Evolutionary conservation across 2,888 invertebrate species (phyloP), one percentile per base, ranked within the genome.

Genomic region (Torymus tubicola): DNA sequence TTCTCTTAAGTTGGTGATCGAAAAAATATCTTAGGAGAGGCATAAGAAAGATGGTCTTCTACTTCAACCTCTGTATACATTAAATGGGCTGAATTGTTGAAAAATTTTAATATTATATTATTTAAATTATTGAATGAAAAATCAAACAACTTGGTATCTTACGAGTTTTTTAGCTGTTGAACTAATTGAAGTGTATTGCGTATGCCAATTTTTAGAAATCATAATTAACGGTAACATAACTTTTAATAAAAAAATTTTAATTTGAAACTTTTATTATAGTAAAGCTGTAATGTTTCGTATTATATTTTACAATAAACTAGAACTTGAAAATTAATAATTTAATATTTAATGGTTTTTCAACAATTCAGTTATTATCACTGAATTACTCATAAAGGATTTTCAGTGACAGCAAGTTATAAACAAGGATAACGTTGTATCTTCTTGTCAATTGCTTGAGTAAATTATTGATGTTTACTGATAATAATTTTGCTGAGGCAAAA

Each of bases 71-170:
- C 60, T 71, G 16, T 10, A 60, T 65, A 31, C n/a, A 73, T 24
- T 63, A 72, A 61, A 24, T 68, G 12, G 18, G 68, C 57, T 68
- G 42, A 77, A 76, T 67, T 77, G 68, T 71, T 72, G 72, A 81
- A 75, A 81, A 67, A 21, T 55, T 3, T 42, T 42, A 24, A 55
- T 16, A 76, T 77, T 42, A 53, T 64, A 65, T 60, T 67, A n/a
- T 58, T 24, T n/a, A 14, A 10, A 31, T 31, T 31, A 31, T 31
- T 31, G 5, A 31, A 31, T 31, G 31, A 31, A 31, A 31, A 5
- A 31, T 31, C 31, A 31, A 5, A 31, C 5, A 31, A 31, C 31
- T 31, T 31, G 31, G 31, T 31, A 3, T 31, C 5, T 31, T 31
- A 31, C n/a, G 31, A 31, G 21, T 31, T 31, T 24, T 2, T 31